Percentiles rank a stretch among this genome's conserved stretches.
Evolutionary conservation across 2,888 invertebrate species (phyloP).

Genomic region (Gerris lacustris): DNA sequence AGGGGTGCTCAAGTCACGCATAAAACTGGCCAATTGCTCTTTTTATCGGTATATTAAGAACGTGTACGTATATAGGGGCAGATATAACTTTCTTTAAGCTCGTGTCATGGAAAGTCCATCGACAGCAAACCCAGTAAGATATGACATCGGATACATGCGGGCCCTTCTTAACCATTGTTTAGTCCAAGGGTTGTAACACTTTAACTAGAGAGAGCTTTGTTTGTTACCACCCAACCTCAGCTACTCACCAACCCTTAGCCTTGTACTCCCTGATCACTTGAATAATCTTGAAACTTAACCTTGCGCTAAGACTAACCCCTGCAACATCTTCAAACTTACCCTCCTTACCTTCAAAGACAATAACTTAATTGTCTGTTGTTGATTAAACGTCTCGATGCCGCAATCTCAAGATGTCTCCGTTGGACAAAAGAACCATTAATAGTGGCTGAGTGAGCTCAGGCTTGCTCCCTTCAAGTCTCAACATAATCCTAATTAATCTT

Average conservation of each 20-base stretch:
- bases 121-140: no score
- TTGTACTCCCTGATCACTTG: no score
- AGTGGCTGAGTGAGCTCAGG: background rate
- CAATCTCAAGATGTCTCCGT: background rate
- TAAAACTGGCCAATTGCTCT: no score
- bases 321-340: background rate
- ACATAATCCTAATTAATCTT: background rate
- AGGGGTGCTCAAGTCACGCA: no score
- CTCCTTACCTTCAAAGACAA: slow-evolving; percentile 3
- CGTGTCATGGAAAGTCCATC: no score
- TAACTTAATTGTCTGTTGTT: background rate
- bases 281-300: no score
- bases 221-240: background rate
- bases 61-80: no score
- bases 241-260: background rate
- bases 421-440: background rate
- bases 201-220: background rate
- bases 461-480: background rate
- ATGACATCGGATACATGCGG: background rate
- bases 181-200: background rate
- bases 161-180: background rate
- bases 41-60: no score
- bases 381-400: background rate
- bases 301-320: no score
- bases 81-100: no score